Evolutionary conservation across 2,888 invertebrate species (phyloP), one percentile per base, ranked within the genome.

Genomic region (Patella ulyssiponensis): DNA sequence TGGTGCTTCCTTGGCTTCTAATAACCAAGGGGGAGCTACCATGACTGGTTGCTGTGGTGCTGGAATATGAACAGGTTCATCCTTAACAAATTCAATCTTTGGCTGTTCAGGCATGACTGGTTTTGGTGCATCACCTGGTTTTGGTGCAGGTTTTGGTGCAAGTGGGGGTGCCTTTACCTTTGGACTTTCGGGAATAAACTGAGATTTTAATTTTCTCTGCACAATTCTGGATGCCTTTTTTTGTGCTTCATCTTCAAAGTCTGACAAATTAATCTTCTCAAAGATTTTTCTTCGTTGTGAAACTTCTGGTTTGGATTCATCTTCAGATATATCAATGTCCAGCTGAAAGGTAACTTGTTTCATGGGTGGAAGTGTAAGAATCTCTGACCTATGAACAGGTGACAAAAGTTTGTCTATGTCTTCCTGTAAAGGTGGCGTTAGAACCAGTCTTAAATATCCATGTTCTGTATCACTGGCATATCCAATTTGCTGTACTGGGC

Each of bases 401-500:
- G 64, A 64, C 20, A 64, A 23, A 12, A 64, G 64, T 17, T 23
- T 64, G 23, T 64, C 64, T 23, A 64, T 23, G 14, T 64, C 64
- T 20, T 64, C 64, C 23, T 20, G 64, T 64, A 64, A 64, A 12
- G 64, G 64, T 3, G 64, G 14, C 14, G 64, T 86, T 23, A 84
- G 82, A 9, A 88, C 81, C 56, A 89, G 79, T 74, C 86, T 81
- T 14, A 88, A 81, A 75, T 87, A 86, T 23, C 88, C 89, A 27
- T 84, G 82, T 77, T 87, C 88, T 27, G 83, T 85, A 81, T 89
- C 89, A 15, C 88, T 87, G 51, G 88, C 88, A 77, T 89, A 89
- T 80, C 85, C 87, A 79, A 89, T 89, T 78, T 86, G 86, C 78
- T 89, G 89, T 44, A 89, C 88, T 44, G 88, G 88, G 17, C 88